Percentiles rank a stretch among this genome's conserved stretches.
Evolutionary conservation across 1,140 invertebrate species (phyloP).

Genomic region (Pygmarrhopalites habei): DNA sequence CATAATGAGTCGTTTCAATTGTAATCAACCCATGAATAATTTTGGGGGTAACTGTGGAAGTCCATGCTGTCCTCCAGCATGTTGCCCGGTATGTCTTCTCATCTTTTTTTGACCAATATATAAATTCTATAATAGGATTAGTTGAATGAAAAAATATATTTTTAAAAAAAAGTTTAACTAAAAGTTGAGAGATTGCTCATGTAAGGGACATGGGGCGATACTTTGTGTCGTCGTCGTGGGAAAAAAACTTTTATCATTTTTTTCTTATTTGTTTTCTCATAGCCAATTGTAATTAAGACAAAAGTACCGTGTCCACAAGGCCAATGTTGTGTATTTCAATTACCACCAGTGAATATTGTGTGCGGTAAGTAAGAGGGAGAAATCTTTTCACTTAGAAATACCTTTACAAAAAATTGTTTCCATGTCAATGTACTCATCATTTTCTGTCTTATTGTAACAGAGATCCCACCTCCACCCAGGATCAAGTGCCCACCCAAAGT

Average conservation of each 20-base stretch:
- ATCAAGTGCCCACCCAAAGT: conserved; percentile 36
- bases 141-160: background rate
- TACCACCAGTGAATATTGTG: conserved; percentile 39
- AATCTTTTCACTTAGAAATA: background rate
- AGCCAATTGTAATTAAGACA: conserved; percentile 36
- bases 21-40: no score
- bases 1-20: no score
- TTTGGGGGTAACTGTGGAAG: no score
- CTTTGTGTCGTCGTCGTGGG: background rate
- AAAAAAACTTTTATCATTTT: conserved; percentile 11
- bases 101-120: no score
- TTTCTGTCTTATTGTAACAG: conserved; percentile 18
- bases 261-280: background rate
- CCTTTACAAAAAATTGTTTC: background rate
- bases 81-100: conserved; percentile 34
- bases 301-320: conserved; percentile 31
- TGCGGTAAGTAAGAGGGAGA: conserved; percentile 27
- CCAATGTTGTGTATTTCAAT: conserved; percentile 39
- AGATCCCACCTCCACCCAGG: conserved; percentile 38
- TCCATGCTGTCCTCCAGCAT: conserved; percentile 26
- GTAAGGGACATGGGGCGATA: background rate
- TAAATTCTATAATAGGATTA: background rate
- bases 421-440: background rate
- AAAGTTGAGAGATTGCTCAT: background rate
- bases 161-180: background rate